Percentiles rank a stretch among this genome's conserved stretches.
Conservation (phyloP, 2,888 invertebrate genomes). For the Drosophila mimica region DNA sequence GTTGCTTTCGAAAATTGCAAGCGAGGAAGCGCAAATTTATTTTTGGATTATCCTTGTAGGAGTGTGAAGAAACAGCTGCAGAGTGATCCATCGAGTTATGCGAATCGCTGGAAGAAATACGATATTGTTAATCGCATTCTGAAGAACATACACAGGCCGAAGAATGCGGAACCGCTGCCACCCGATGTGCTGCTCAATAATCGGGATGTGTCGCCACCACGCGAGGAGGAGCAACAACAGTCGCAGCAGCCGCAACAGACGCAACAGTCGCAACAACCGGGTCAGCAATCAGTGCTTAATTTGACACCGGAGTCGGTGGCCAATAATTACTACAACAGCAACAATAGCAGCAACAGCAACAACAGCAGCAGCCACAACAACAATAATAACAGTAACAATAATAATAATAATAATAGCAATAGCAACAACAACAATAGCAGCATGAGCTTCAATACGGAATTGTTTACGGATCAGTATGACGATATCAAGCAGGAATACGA, state of each 20-base stretch:
- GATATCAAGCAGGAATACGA: slow-evolving; percentile 75
- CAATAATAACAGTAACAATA: slow-evolving; percentile 31
- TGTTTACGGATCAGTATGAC: slow-evolving; percentile 79
- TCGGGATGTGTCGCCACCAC: slow-evolving; percentile 77
- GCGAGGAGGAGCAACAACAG: slow-evolving; percentile 56
- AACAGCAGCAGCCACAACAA: slow-evolving; percentile 34
- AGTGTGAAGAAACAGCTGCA: slow-evolving; percentile 74
- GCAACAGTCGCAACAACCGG: slow-evolving; percentile 12
- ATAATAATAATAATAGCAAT: slow-evolving; percentile 31
- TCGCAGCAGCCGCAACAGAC: not conserved
- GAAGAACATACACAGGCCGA: slow-evolving; percentile 79
- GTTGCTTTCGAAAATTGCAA: not conserved
- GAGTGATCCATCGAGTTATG: slow-evolving; percentile 61
- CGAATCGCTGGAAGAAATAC: slow-evolving; percentile 78
- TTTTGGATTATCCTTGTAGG: slow-evolving; percentile 32
- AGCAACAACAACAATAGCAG: slow-evolving; percentile 50
- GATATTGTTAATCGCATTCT: slow-evolving; percentile 77
- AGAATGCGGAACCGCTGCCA: slow-evolving; percentile 81
- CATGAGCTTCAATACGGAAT: slow-evolving; percentile 72
- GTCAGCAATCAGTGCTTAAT: slow-evolving; percentile 40
- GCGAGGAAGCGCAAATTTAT: not conserved
- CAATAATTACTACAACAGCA: slow-evolving; percentile 52
- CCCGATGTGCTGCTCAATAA: slow-evolving; percentile 77
- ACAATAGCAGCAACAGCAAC: slow-evolving; percentile 35
- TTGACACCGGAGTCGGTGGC: slow-evolving; percentile 42